These are phyloP conservation scores for Corythaixoides concolor DNA, from an alignment of 2,113 vertebrate genomes.

Conservation along the genomic window DNA sequence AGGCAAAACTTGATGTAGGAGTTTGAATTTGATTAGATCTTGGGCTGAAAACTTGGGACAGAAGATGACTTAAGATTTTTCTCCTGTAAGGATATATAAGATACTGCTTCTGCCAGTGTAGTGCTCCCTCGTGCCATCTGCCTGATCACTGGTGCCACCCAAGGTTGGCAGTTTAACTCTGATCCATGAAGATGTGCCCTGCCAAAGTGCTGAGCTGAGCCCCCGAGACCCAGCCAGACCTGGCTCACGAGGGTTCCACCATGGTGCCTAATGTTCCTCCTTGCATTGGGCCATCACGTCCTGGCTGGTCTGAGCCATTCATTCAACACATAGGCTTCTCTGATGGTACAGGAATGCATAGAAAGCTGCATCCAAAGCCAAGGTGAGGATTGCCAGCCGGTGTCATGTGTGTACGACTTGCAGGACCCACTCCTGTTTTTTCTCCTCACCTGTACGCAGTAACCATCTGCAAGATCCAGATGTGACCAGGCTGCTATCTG, in stretches of 20 bases:
- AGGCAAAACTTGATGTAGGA: background rate
- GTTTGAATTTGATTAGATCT: background rate
- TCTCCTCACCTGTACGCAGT: background rate
- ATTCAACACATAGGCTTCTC: background rate
- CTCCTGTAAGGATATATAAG: background rate
- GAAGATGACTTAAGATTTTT: too few species aligned
- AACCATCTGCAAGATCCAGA: background rate
- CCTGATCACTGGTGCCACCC: background rate
- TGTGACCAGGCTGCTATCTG: background rate
- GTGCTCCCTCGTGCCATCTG: rapidly evolving
- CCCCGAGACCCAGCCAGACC: rapidly evolving
- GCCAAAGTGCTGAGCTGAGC: background rate
- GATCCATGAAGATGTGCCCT: background rate
- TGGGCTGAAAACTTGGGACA: background rate
- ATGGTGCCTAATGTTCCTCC: background rate
- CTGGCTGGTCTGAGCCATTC: background rate
- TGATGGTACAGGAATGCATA: rapidly evolving
- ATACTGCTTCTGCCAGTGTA: background rate
- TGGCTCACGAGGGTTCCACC: background rate
- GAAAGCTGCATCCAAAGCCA: background rate
- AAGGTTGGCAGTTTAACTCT: background rate
- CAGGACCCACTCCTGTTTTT: background rate
- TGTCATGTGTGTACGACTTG: background rate
- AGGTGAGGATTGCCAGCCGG: background rate
- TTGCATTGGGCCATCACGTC: rapidly evolving